Conservation (phyloP, 1,140 invertebrate species). For the Leucophenga varia region DNA sequence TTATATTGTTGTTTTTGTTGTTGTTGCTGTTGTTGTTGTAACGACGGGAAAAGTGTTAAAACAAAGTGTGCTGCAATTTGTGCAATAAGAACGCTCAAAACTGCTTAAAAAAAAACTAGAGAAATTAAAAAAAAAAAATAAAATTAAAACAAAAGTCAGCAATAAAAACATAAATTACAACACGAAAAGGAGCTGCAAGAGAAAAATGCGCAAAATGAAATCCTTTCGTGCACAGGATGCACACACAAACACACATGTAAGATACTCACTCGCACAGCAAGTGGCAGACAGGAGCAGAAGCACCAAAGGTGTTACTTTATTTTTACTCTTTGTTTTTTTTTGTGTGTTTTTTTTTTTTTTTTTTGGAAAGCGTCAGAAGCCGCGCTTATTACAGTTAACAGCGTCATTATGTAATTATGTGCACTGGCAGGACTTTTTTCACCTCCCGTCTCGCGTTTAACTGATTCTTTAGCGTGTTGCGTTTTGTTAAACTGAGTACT, state of each 20-base stretch:
- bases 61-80: slow-evolving; percentile 38
- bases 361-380: slow-evolving; percentile 36
- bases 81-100: slow-evolving; percentile 33
- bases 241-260: too few species aligned
- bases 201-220: slow-evolving; percentile 16
- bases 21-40: background rate
- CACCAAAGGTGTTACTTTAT: too few species aligned
- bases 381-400: slow-evolving; percentile 53
- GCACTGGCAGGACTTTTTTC: slow-evolving; percentile 17
- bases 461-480: too few species aligned
- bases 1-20: too few species aligned
- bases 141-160: slow-evolving; percentile 9
- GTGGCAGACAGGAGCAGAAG: too few species aligned
- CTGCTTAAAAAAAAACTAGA: too few species aligned
- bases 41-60: slow-evolving; percentile 22
- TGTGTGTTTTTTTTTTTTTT: too few species aligned
- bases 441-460: too few species aligned
- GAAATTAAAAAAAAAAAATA: too few species aligned
- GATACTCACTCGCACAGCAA: slow-evolving; percentile 28
- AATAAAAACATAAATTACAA: slow-evolving; percentile 26
- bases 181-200: slow-evolving; percentile 17
- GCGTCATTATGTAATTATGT: slow-evolving; percentile 52
- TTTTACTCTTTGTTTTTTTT: too few species aligned
- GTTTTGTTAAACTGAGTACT: too few species aligned
- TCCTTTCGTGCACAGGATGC: slow-evolving; percentile 45